Base-by-base conservation (phyloP, 2,797 vertebrate species). In the Alosa sapidissima region DNA sequence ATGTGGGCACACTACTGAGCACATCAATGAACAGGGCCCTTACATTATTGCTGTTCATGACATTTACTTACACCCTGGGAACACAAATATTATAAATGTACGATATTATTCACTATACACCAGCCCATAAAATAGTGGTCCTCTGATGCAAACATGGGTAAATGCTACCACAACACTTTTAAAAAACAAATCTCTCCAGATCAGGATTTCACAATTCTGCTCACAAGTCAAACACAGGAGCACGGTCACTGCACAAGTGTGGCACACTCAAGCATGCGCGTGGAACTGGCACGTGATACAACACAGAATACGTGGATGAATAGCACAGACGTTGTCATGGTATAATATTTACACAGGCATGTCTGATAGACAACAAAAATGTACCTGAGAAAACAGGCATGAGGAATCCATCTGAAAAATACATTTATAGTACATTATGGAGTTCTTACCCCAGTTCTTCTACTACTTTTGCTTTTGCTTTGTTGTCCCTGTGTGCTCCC, bases 221-320 rank as follows among this genome's bases (percentile, higher is more conserved):
- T 86, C 85, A 86, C 82, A 83, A 72, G 36, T 48, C 84, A 82
- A 86, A 84, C 68, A 88, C 84, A 83, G 81, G 86, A 88, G 78
- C 83, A 49, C 81, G 84, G 84, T 81, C 87, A 88, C 83, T 85
- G 82, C 84, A 89, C 81, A 41, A 82, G 84, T 82, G 83, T 45
- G 87, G 89, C 85, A 90, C 88, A 88, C 86, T 88, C 84, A 90
- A 83, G 84, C 88, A 89, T 89, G 90, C 72, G 72, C 88, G 86
- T 75, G 81, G 78, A 85, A 89, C 82, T 81, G 72, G 83, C 81
- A 68, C 81, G 48, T 82, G 81, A 81, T 87, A 85, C 82, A 84
- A 84, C 81, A 87, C 81, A 54, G 58, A 87, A 87, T 86, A 87
- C 85, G 86, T 58, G 62, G 81, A 84, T 62, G 82, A 84, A 86